Evolutionary conservation across 2,888 invertebrate species (phyloP).

Genomic region (Noctua janthe): DNA sequence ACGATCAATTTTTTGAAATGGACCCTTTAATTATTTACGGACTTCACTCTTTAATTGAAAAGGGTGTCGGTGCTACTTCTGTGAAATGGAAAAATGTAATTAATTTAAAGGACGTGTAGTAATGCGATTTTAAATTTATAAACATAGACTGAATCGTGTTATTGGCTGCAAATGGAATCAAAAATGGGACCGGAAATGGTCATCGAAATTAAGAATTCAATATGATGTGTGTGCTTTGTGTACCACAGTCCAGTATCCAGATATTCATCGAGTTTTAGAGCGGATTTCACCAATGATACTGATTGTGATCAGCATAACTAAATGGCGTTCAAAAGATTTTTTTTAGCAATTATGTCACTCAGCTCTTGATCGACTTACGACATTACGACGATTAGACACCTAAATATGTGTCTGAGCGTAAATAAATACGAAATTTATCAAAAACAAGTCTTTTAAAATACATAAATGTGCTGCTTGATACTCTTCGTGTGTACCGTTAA

Average conservation of each 20-base stretch:
- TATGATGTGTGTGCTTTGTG: neutral
- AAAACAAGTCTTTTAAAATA: too few species aligned
- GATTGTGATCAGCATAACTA: neutral
- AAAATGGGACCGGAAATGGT: conserved; percentile 2
- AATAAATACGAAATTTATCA: neutral
- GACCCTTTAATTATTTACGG: conserved; percentile 37
- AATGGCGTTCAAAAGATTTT: neutral
- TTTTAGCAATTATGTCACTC: neutral
- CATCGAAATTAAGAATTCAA: neutral
- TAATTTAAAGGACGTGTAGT: conserved; percentile 36
- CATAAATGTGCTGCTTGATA: too few species aligned
- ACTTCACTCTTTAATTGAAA: conserved; percentile 47
- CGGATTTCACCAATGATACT: neutral
- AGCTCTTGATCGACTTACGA: neutral
- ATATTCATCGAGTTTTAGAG: neutral
- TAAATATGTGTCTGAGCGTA: neutral
- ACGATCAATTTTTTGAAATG: conserved; percentile 26
- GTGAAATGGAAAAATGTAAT: conserved; percentile 47
- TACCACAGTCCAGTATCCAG: neutral
- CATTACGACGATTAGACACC: too few species aligned
- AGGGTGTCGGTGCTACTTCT: conserved; percentile 40
- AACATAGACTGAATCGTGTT: neutral
- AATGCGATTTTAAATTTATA: conserved; percentile 26
- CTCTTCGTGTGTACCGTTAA: neutral
- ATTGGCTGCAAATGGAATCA: neutral